Conservation (phyloP, 2,797 vertebrate species). For the Mallotus villosus region DNA sequence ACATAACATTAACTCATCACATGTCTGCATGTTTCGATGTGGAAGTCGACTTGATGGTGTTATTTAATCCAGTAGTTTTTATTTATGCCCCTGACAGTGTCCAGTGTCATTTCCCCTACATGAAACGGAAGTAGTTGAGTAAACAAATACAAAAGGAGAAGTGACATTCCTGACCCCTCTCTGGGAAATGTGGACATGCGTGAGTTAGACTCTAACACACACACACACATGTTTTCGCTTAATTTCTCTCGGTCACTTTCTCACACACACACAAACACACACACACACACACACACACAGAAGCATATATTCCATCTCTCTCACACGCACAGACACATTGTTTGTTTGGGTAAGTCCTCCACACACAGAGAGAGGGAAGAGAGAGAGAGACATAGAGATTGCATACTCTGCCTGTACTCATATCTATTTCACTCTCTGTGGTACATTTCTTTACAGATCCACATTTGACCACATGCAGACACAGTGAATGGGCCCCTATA, state of each 20-base stretch:
- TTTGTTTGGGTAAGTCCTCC: not conserved
- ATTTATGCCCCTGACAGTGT: not conserved
- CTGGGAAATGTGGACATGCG: not conserved
- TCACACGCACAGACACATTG: not conserved
- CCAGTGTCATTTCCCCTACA: conserved; percentile 1
- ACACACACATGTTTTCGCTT: not conserved
- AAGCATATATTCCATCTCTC: not conserved
- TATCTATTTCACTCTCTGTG: not conserved
- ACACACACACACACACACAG: not conserved
- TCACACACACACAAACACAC: not conserved
- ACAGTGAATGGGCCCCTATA: not conserved
- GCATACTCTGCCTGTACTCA: not conserved
- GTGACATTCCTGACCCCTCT: not conserved
- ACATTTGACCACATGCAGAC: not conserved
- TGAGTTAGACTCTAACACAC: not conserved
- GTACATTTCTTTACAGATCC: not conserved
- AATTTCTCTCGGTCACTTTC: not conserved
- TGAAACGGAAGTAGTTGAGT: conserved; percentile 5
- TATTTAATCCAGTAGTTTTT: not conserved
- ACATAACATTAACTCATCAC: not conserved
- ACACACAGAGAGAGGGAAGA: not conserved
- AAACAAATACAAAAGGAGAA: not conserved
- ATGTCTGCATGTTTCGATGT: not conserved
- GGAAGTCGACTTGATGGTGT: conserved; percentile 4
- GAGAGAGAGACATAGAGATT: no score